These are phyloP conservation scores for Anadara kagoshimensis DNA, from an alignment of 1,140 invertebrate genomes.

Conservation along the genomic window DNA sequence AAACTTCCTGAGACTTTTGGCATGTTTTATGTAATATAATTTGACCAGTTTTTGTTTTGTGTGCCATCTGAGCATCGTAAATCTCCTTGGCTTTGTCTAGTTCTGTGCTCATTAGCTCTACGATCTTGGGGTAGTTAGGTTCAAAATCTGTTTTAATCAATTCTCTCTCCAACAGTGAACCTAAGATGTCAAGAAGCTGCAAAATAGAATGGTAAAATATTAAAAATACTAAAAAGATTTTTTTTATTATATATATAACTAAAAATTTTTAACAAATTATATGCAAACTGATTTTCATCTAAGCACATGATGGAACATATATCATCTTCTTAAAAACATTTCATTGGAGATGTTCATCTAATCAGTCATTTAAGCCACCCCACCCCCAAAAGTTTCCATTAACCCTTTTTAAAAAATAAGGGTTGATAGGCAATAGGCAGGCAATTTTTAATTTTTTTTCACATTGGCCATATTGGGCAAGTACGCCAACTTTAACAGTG, in stretches of 20 bases:
- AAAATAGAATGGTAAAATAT: conserved; percentile 62
- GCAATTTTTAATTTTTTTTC: no score
- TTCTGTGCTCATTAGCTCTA: conserved; percentile 86
- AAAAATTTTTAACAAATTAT: background rate
- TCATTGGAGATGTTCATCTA: background rate
- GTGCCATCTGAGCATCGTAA: conserved; percentile 69
- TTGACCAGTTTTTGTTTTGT: conserved; percentile 55
- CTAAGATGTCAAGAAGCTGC: conserved; percentile 91
- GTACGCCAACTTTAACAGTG: no score
- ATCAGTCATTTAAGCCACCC: background rate
- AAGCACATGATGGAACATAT: background rate
- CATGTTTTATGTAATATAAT: conserved; percentile 83
- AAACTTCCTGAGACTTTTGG: conserved; percentile 88
- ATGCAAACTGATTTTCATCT: background rate
- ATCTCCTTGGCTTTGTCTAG: conserved; percentile 76
- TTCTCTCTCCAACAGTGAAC: conserved; percentile 88
- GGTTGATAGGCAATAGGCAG: no score
- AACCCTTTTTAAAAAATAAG: no score
- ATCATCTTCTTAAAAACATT: background rate
- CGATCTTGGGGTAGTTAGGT: conserved; percentile 85
- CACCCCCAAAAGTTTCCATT: background rate
- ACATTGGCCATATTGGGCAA: no score
- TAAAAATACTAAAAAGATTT: background rate
- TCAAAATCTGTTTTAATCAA: conserved; percentile 92
- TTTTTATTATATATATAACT: background rate